phyloP scores from a whole-genome alignment of 2,888 invertebrate genomes.

The Phorcus lineatus region DNA sequence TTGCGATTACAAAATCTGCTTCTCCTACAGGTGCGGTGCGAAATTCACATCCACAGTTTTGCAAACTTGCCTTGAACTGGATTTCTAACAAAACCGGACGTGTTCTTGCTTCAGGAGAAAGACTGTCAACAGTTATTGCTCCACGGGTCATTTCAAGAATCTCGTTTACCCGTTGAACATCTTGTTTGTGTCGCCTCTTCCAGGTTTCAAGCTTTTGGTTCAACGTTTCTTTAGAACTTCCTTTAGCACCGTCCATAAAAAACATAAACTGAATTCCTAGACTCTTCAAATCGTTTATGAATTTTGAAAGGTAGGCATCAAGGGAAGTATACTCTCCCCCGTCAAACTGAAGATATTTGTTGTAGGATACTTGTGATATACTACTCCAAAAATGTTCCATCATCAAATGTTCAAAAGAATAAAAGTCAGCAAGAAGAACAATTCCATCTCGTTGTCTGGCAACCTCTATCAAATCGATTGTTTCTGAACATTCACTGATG shows the following conservation, averaged over 20 bases:
- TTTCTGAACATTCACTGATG: conserved; percentile 55
- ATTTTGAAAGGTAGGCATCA: conserved; percentile 58
- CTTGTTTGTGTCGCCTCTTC: conserved; percentile 60
- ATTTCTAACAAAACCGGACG: conserved; percentile 70
- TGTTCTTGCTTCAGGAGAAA: conserved; percentile 49
- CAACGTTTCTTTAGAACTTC: conserved; percentile 55
- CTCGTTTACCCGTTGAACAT: conserved; percentile 54
- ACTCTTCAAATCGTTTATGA: conserved; percentile 61
- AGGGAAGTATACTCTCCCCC: conserved; percentile 70
- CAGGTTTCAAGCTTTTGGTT: conserved; percentile 68
- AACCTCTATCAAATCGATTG: conserved; percentile 64
- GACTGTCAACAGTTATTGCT: conserved; percentile 41
- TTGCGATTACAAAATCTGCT: conserved; percentile 67
- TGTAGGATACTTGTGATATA: conserved; percentile 47
- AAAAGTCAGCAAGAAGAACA: conserved; percentile 71
- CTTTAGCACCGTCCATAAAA: conserved; percentile 69
- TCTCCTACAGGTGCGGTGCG: conserved; percentile 57
- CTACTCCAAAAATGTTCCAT: conserved; percentile 59
- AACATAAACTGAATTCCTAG: conserved; percentile 67
- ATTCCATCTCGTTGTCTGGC: conserved; percentile 60
- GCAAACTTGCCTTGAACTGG: conserved; percentile 58
- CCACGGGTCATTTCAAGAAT: conserved; percentile 60
- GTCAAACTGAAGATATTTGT: conserved; percentile 60
- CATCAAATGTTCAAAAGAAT: conserved; percentile 66
- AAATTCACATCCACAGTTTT: conserved; percentile 63